A percentile compares a stretch with the other conserved stretches of the same genome.
These are phyloP conservation scores for Muscicapa comitata DNA, from an alignment of 2,797 vertebrate species.

Conservation along the genomic window DNA sequence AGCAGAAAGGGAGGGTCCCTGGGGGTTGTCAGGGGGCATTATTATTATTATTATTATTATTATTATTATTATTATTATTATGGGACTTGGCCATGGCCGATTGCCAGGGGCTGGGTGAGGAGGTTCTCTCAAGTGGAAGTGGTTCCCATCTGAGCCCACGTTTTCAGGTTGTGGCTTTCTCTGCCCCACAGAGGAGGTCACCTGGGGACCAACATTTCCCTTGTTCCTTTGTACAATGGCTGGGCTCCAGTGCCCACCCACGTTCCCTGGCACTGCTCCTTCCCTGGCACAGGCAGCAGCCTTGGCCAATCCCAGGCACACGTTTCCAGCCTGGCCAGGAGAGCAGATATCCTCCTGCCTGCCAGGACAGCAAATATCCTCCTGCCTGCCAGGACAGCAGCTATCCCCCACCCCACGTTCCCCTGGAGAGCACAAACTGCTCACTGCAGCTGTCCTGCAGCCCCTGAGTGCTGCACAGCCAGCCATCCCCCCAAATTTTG, in stretches of 20 bases:
- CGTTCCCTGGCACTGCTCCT: background rate
- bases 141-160: background rate
- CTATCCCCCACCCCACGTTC: too few species aligned
- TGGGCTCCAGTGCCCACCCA: background rate
- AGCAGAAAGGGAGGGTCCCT: background rate
- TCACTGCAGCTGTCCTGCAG: background rate
- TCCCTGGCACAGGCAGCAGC: background rate
- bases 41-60: too few species aligned
- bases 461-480: background rate
- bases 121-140: background rate
- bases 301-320: background rate
- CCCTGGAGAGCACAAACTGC: fast-evolving
- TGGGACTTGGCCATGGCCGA: background rate
- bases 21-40: background rate
- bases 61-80: background rate
- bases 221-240: background rate
- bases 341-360: too few species aligned
- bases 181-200: background rate
- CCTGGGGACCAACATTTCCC: background rate
- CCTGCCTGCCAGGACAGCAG: background rate
- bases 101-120: background rate
- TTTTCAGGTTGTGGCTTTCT: fast-evolving
- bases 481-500: fast-evolving
- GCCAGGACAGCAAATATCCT: too few species aligned
- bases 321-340: background rate